Evolutionary conservation across 1,140 invertebrate species (phyloP).

Genomic region (Drosophila sturtevanti): DNA sequence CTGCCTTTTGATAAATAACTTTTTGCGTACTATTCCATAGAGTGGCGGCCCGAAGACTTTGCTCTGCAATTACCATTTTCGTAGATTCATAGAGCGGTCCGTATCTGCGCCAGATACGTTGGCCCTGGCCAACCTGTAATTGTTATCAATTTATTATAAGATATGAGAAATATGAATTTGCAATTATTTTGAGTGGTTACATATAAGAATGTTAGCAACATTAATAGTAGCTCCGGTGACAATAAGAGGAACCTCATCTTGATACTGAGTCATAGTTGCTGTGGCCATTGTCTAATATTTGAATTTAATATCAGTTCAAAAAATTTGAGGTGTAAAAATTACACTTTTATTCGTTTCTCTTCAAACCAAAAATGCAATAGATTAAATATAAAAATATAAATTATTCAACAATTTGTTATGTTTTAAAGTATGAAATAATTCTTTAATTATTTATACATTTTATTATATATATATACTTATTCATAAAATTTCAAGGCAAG

Average conservation of each 20-base stretch:
- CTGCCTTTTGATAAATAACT: slow-evolving; percentile 2
- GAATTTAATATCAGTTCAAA: background rate
- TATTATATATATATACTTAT: no score
- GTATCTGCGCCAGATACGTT: slow-evolving; percentile 30
- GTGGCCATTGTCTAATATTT: background rate
- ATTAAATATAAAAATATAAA: no score
- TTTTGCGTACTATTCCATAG: slow-evolving; percentile 44
- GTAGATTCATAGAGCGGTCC: slow-evolving; percentile 59
- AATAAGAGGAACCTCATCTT: slow-evolving; percentile 26
- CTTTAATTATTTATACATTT: no score
- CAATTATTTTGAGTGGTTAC: slow-evolving; percentile 23
- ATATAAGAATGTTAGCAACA: slow-evolving; percentile 17
- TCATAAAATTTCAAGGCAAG: no score
- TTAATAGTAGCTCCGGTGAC: background rate
- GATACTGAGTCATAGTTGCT: slow-evolving; percentile 15
- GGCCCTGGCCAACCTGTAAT: slow-evolving; percentile 3
- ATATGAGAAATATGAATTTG: background rate
- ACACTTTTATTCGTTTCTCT: no score
- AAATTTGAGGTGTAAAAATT: background rate
- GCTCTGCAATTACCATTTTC: slow-evolving; percentile 31
- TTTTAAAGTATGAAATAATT: background rate
- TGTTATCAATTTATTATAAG: background rate
- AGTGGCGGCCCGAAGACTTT: slow-evolving; percentile 19
- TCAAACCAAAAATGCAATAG: no score
- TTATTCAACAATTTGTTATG: background rate